Evolutionary conservation across 2,797 vertebrate genomes (phyloP).

Genomic region (Sternotherus odoratus): DNA sequence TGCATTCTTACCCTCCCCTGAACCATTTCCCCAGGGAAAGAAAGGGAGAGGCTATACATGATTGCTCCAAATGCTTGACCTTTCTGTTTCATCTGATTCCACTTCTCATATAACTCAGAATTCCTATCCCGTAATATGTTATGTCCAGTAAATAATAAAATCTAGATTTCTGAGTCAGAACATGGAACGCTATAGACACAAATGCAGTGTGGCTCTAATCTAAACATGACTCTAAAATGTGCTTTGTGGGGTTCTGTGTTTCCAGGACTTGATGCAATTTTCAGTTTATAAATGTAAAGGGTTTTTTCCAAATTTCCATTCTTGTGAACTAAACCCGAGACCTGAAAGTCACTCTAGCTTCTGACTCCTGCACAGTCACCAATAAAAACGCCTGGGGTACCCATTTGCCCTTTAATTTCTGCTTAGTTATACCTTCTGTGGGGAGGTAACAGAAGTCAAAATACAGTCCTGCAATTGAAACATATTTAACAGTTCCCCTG

Average conservation of each 20-base stretch:
- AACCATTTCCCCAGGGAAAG: neutral
- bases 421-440: neutral
- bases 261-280: constrained; percentile 1
- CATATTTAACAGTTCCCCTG: neutral
- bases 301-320: constrained; percentile 28
- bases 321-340: neutral
- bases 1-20: neutral
- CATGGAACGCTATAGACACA: neutral
- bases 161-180: neutral
- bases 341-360: constrained; percentile 28
- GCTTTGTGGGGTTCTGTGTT: neutral
- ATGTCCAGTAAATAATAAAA: neutral
- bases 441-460: neutral
- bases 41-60: neutral
- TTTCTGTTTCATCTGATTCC: neutral
- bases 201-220: neutral
- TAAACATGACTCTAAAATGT: constrained; percentile 26
- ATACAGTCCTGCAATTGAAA: neutral
- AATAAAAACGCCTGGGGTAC: constrained; percentile 18
- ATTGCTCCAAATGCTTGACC: too few species aligned
- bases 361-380: constrained; percentile 9
- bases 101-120: neutral
- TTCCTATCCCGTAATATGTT: neutral
- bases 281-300: neutral
- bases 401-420: constrained; percentile 15